These are phyloP conservation scores for Rhamnusium bicolor DNA, from an alignment of 2,888 invertebrate genomes.

Conservation along the genomic window DNA sequence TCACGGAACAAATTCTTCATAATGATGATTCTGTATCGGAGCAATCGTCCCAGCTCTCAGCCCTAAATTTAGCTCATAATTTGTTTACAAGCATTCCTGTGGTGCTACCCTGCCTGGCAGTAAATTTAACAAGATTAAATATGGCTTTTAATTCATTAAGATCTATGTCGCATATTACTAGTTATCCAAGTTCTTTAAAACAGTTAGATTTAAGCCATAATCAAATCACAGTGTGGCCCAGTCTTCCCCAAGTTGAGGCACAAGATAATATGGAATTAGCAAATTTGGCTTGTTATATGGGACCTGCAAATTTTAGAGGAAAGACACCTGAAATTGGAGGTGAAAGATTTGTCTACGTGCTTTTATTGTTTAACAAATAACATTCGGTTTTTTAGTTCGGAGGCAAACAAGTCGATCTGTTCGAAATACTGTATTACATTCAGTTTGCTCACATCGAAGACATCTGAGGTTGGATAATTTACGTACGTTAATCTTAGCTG, in stretches of 20 bases:
- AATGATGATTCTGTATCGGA: conserved; percentile 75
- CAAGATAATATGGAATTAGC: conserved; percentile 77
- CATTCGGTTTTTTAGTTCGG: conserved; percentile 65
- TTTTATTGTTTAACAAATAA: neutral
- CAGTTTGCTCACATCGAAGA: conserved; percentile 88
- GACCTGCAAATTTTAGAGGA: conserved; percentile 57
- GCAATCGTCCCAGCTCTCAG: conserved; percentile 78
- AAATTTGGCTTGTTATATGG: conserved; percentile 80
- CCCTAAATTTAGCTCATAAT: conserved; percentile 93
- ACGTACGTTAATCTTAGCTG: conserved; percentile 87
- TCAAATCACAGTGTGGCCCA: conserved; percentile 92
- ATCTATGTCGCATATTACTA: conserved; percentile 90
- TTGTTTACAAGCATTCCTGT: conserved; percentile 90
- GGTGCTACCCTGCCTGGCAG: conserved; percentile 92
- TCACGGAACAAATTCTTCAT: conserved; percentile 77
- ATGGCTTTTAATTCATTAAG: conserved; percentile 90
- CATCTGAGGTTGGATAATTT: conserved; percentile 88
- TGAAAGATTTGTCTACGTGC: conserved; percentile 49
- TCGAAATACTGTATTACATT: conserved; percentile 82
- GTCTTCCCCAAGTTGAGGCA: conserved; percentile 81
- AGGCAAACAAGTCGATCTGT: conserved; percentile 77
- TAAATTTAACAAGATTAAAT: conserved; percentile 88
- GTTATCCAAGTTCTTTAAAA: conserved; percentile 90
- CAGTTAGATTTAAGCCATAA: conserved; percentile 96
- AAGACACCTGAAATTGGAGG: conserved; percentile 67